Conservation (phyloP, 2,797 vertebrate species). For the Pseudochromis fuscus region DNA sequence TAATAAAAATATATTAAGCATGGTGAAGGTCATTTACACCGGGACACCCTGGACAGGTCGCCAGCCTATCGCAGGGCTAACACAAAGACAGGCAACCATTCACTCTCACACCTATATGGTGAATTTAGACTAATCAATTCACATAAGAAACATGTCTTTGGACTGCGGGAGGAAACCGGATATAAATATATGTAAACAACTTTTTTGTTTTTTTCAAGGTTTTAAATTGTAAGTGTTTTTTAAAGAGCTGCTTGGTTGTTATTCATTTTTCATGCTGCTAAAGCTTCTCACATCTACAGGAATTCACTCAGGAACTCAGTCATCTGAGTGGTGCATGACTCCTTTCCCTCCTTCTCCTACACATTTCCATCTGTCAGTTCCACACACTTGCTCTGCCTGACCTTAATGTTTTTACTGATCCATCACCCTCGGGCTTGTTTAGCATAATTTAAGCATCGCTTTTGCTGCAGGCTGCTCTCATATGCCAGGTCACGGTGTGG, state of each 20-base stretch:
- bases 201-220: background rate
- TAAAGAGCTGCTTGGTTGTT: background rate
- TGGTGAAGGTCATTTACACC: too few species aligned
- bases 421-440: slow-evolving; percentile 45
- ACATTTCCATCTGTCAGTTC: slow-evolving; percentile 36
- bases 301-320: slow-evolving; percentile 45
- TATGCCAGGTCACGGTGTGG: slow-evolving; percentile 32
- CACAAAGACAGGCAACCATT: too few species aligned
- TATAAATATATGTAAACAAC: background rate
- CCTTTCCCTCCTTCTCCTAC: slow-evolving; percentile 19
- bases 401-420: slow-evolving; percentile 34
- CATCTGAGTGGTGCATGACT: slow-evolving; percentile 17
- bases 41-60: too few species aligned
- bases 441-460: slow-evolving; percentile 38
- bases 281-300: slow-evolving; percentile 23
- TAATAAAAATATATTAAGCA: too few species aligned
- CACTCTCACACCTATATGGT: too few species aligned
- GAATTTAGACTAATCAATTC: too few species aligned
- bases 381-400: slow-evolving; percentile 22
- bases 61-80: too few species aligned
- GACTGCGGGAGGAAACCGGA: background rate
- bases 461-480: slow-evolving; percentile 27
- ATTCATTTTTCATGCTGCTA: background rate
- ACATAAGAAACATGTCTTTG: too few species aligned
- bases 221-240: background rate